Percentiles rank a stretch among this genome's conserved stretches.
These are phyloP conservation scores for Hololepta plana DNA, from an alignment of 2,888 invertebrate genomes.

Conservation along the genomic window DNA sequence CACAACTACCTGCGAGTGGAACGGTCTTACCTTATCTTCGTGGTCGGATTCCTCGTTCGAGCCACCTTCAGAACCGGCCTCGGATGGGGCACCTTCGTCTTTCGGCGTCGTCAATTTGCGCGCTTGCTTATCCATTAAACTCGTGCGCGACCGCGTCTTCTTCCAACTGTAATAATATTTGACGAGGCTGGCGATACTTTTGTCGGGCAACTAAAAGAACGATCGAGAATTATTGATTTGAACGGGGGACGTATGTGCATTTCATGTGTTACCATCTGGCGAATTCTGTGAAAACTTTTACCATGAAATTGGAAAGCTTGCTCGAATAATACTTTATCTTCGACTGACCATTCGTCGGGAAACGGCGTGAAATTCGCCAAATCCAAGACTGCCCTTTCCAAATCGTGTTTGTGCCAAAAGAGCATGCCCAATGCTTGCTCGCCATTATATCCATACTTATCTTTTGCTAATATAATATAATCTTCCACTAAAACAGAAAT, in stretches of 20 bases:
- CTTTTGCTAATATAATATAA: slow-evolving; percentile 84
- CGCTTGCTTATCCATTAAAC: slow-evolving; percentile 80
- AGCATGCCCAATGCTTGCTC: slow-evolving; percentile 96
- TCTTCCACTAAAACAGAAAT: slow-evolving; percentile 64
- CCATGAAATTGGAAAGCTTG: slow-evolving; percentile 98
- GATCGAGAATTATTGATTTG: not conserved
- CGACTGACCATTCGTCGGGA: slow-evolving; percentile 95
- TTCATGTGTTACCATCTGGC: slow-evolving; percentile 97
- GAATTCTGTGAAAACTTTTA: slow-evolving; percentile 91
- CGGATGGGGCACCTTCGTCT: slow-evolving; percentile 53
- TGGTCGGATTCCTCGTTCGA: slow-evolving; percentile 75
- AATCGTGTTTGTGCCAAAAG: slow-evolving; percentile 95
- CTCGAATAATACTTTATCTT: slow-evolving; percentile 95
- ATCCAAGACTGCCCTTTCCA: slow-evolving; percentile 81
- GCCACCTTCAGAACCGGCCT: slow-evolving; percentile 68
- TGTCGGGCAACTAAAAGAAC: slow-evolving; percentile 71
- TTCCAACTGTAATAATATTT: slow-evolving; percentile 99
- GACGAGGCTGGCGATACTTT: slow-evolving; percentile 87
- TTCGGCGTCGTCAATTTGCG: slow-evolving; percentile 46
- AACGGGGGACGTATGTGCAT: slow-evolving; percentile 8
- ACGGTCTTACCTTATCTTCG: slow-evolving; percentile 82
- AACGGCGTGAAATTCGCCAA: slow-evolving; percentile 94
- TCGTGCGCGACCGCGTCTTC: slow-evolving; percentile 80
- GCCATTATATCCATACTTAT: slow-evolving; percentile 93
- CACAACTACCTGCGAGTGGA: no score